Evolutionary conservation across 2,113 vertebrate genomes (phyloP).

Genomic region (Rhinogobius similis): DNA sequence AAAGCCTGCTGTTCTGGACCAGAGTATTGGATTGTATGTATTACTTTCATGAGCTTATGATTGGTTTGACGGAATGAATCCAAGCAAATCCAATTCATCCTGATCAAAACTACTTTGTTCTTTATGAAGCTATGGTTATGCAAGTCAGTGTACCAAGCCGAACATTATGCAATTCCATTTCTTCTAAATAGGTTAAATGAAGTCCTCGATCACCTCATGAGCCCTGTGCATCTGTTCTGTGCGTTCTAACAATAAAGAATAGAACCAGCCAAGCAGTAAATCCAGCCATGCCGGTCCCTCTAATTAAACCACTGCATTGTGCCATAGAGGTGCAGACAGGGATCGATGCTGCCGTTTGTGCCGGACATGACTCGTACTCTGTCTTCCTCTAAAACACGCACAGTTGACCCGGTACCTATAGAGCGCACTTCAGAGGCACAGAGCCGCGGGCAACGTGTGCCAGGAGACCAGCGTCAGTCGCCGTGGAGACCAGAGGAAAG

Average conservation of each 20-base stretch:
- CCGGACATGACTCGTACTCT: slow-evolving; percentile 6
- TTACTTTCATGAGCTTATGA: slow-evolving; percentile 35
- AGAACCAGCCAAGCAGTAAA: slow-evolving; percentile 23
- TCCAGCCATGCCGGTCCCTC: slow-evolving; percentile 35
- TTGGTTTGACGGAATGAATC: slow-evolving; percentile 26
- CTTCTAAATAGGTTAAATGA: slow-evolving; percentile 29
- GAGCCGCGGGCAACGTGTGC: not conserved
- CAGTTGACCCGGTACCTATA: not conserved
- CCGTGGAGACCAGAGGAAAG: slow-evolving; percentile 8
- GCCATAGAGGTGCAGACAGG: slow-evolving; percentile 25
- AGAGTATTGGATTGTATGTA: too few relatives aligned
- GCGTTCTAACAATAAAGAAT: slow-evolving; percentile 14
- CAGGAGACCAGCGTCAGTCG: slow-evolving; percentile 14
- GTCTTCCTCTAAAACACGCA: slow-evolving; percentile 4
- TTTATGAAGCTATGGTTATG: slow-evolving; percentile 14
- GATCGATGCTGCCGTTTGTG: slow-evolving; percentile 40
- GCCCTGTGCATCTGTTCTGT: slow-evolving; percentile 6
- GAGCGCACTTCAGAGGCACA: not conserved
- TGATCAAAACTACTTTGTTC: slow-evolving; percentile 22
- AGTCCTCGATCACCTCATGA: slow-evolving; percentile 9
- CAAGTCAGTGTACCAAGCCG: not conserved
- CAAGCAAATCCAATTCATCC: slow-evolving; percentile 37
- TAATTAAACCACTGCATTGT: slow-evolving; percentile 29
- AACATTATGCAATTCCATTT: slow-evolving; percentile 29
- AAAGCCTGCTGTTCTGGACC: slow-evolving; percentile 11